Evolutionary conservation across 2,888 invertebrate species (phyloP).

Genomic region (Syrphus vitripennis): DNA sequence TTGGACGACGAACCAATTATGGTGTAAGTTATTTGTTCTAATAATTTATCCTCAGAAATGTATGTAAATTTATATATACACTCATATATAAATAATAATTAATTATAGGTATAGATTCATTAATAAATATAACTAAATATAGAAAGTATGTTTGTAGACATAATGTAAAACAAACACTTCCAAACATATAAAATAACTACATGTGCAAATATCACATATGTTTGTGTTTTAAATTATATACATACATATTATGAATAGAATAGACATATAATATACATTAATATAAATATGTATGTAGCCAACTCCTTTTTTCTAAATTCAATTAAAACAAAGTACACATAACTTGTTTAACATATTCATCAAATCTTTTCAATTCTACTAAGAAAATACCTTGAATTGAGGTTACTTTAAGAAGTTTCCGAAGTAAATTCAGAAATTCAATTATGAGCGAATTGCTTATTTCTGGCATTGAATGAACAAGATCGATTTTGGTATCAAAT

Average conservation of each 20-base stretch:
- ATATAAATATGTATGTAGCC: neutral
- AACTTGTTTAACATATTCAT: neutral
- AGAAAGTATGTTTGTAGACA: conserved; percentile 27
- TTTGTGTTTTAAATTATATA: conserved; percentile 6
- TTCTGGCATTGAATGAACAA: too few species aligned
- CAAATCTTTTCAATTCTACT: neutral
- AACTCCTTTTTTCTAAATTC: neutral
- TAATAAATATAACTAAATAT: conserved; percentile 34
- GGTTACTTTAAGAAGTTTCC: too few species aligned
- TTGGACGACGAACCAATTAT: conserved; percentile 76
- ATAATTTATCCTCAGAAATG: conserved; percentile 19
- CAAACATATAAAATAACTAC: conserved; percentile 4
- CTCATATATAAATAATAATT: conserved; percentile 37
- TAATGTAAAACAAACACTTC: conserved; percentile 33
- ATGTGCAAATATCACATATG: conserved; percentile 5
- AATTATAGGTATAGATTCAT: conserved; percentile 33
- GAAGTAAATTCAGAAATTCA: too few species aligned
- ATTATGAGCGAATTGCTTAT: too few species aligned
- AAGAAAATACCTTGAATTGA: too few species aligned
- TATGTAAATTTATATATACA: conserved; percentile 26
- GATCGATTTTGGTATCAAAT: too few species aligned
- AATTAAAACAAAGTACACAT: neutral
- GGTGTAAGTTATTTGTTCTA: conserved; percentile 72
- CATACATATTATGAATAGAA: too few species aligned
- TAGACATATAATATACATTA: too few species aligned